These are phyloP conservation scores for Drosophila malerkotliana DNA, from an alignment of 1,140 invertebrate genomes.

Conservation along the genomic window DNA sequence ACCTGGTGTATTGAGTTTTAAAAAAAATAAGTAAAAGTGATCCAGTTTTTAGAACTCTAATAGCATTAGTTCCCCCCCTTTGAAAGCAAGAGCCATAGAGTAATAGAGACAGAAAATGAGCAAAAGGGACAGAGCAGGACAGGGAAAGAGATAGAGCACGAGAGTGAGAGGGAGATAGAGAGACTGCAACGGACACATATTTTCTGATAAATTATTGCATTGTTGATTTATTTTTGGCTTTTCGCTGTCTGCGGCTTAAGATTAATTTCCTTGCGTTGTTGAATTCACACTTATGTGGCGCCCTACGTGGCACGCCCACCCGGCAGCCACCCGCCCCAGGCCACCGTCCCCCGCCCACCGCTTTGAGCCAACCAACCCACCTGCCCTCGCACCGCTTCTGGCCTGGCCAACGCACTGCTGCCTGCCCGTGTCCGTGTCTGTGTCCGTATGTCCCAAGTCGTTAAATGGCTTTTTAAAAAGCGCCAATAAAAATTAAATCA, in stretches of 20 bases:
- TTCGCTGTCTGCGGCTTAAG: slow-evolving; percentile 82
- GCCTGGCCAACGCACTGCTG: slow-evolving; percentile 4
- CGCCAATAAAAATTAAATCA: slow-evolving; percentile 82
- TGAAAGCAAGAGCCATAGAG: slow-evolving; percentile 1
- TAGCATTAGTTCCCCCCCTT: background rate
- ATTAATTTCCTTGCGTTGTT: slow-evolving; percentile 82
- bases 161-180: slow-evolving; percentile 13
- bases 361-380: background rate
- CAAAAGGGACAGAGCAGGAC: background rate
- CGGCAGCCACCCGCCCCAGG: background rate
- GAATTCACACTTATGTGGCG: slow-evolving; percentile 73
- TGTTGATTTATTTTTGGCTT: slow-evolving; percentile 83
- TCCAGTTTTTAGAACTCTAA: background rate
- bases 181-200: slow-evolving; percentile 78
- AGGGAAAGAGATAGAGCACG: background rate
- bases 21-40: background rate
- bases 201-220: slow-evolving; percentile 83
- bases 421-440: background rate
- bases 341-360: background rate
- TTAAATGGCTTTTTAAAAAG: slow-evolving; percentile 80
- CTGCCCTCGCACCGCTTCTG: background rate
- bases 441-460: slow-evolving; percentile 29
- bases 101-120: background rate
- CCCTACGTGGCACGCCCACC: background rate
- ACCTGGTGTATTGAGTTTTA: too few species aligned